Conservation (phyloP, 2,797 vertebrate genomes). For the Rhabdophis nuchalis region DNA sequence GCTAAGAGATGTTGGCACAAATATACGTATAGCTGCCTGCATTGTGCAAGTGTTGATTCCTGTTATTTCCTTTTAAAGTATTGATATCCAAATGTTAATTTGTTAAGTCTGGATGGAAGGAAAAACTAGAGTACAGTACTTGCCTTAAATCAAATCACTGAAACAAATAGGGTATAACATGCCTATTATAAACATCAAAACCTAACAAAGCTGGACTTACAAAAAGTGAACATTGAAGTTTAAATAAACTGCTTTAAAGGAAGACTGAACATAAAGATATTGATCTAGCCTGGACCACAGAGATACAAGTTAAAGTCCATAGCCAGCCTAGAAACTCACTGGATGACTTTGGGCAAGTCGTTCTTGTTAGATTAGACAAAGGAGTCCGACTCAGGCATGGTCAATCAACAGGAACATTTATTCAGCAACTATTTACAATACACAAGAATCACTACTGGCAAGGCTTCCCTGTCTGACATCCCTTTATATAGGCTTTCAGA, state of each 20-base stretch:
- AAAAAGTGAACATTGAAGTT: not conserved
- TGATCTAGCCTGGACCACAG: not conserved
- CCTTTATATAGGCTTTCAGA: too few species aligned
- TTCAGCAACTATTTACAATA: too few species aligned
- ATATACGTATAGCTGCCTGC: not conserved
- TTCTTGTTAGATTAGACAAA: too few species aligned
- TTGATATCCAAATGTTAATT: slow-evolving; percentile 9
- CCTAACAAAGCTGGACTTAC: not conserved
- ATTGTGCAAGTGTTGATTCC: not conserved
- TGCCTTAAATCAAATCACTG: not conserved
- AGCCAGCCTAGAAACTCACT: not conserved
- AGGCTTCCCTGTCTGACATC: too few species aligned
- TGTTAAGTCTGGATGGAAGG: not conserved
- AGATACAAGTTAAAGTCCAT: not conserved
- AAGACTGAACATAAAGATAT: not conserved
- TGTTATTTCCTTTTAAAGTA: slow-evolving; percentile 9
- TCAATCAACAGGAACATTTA: too few species aligned
- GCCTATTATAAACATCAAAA: not conserved
- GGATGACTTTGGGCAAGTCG: not conserved
- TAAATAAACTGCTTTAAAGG: not conserved
- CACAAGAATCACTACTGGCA: too few species aligned
- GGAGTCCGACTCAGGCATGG: too few species aligned
- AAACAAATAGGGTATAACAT: not conserved
- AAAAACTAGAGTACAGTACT: not conserved
- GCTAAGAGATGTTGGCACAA: not conserved